Evolutionary conservation across 64 coral and sea anemone genomes (phyloP), one percentile per base, ranked within the genome.

Genomic region (Actinia tenebrosa): DNA sequence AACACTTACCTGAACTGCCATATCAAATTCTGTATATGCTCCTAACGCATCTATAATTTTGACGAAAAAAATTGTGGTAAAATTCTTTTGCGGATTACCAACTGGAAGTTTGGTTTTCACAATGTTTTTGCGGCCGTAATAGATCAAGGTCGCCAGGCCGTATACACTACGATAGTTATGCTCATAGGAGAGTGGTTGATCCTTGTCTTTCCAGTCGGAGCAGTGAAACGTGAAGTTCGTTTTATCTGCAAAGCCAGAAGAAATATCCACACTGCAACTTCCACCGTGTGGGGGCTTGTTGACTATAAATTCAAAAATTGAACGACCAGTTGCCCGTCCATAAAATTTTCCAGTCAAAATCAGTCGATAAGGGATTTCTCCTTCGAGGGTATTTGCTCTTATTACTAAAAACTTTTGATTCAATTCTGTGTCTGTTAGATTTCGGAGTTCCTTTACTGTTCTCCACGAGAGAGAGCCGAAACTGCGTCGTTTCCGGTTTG

Each of bases 151-250:
- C 60, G 92, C 91, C 78, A 93, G 92, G 17, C 87, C 68, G 27
- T 75, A 69, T 79, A 68, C 90, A 8, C 44, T 91, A 18, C 91
- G 56, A 80, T 97, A 92, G 62, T 83, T 63, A 64, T 91, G 91
- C 45, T 66, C 83, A 75, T 92, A 95, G 7, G 53, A 87, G 75
- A 95, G 86, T 4, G 94, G 90, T 4, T 87, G 30, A 17, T 92
- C 87, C 14, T 92, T n/a, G 23, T 95, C 94, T 8, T 50, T n/a
- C 94, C 94, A 95, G 22, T 79, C 94, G 19, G 14, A 60, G 50
- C 94, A 95, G 3, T 42, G n/a, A 58, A 95, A 87, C 3, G 16
- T 53, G 58, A 95, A 95, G 64, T 92, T 68, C 19, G 90, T 95
- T 20, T 86, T 19, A 83, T 80, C 85, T 0, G 91, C 90, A 45